Conservation (phyloP, 2,797 vertebrate genomes). For the Pyrocephalus nanus region DNA sequence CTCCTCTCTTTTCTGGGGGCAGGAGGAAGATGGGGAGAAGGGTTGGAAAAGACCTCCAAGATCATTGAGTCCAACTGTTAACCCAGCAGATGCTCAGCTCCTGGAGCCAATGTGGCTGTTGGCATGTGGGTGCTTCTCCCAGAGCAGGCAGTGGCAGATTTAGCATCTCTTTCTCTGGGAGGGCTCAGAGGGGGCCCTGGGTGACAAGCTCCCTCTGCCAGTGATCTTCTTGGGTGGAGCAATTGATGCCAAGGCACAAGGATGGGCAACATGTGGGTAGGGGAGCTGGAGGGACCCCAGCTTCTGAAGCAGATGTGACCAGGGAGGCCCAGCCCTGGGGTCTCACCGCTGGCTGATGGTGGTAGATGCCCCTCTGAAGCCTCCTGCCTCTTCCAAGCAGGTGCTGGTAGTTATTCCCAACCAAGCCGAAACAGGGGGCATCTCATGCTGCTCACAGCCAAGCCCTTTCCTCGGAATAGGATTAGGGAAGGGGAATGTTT, state of each 20-base stretch:
- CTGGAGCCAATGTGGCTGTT: neutral
- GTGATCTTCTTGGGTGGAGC: neutral
- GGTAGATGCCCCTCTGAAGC: neutral
- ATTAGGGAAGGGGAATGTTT: neutral
- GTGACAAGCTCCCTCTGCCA: neutral
- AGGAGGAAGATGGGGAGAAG: neutral
- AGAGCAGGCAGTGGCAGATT: fast-evolving
- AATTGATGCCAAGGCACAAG: fast-evolving
- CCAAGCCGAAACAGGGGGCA: fast-evolving
- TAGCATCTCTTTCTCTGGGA: neutral
- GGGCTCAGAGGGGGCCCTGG: neutral
- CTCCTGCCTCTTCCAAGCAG: neutral
- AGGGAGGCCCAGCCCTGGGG: neutral
- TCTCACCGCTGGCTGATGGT: neutral
- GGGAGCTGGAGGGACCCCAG: neutral
- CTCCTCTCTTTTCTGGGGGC: neutral
- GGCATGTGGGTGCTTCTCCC: neutral
- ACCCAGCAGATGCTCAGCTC: neutral
- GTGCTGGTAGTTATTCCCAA: neutral
- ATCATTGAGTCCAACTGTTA: neutral
- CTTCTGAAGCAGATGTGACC: neutral
- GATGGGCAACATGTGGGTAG: fast-evolving
- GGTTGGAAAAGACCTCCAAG: neutral
- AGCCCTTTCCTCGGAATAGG: neutral
- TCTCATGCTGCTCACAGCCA: fast-evolving